These are phyloP conservation scores for Agrypnia vestita DNA, from an alignment of 1,140 invertebrate genomes.

Conservation along the genomic window DNA sequence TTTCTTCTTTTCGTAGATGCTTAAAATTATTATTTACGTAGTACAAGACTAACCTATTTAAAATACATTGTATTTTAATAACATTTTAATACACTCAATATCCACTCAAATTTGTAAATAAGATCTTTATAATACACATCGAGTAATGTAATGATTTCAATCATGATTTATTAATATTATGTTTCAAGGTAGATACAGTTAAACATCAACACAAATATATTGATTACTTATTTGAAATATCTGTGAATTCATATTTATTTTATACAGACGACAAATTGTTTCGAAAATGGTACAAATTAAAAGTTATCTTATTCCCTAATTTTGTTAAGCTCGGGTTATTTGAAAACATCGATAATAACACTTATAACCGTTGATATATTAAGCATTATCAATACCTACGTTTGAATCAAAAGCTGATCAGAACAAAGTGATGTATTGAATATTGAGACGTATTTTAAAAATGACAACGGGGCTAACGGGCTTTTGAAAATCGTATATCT, in stretches of 20 bases:
- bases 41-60: background rate
- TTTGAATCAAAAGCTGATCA: too few species aligned
- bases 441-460: too few species aligned
- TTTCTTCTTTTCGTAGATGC: background rate
- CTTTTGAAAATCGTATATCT: background rate
- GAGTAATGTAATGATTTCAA: too few species aligned
- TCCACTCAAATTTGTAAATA: too few species aligned
- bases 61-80: constrained; percentile 12
- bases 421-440: too few species aligned
- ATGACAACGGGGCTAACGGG: too few species aligned
- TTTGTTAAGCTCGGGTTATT: constrained; percentile 18
- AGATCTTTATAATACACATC: too few species aligned
- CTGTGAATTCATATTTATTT: constrained; percentile 3
- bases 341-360: background rate
- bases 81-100: background rate
- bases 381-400: too few species aligned
- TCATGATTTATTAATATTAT: background rate
- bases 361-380: too few species aligned
- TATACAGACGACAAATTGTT: constrained; percentile 33
- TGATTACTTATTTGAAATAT: constrained; percentile 1
- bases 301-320: background rate
- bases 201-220: constrained; percentile 2
- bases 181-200: too few species aligned
- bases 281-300: background rate
- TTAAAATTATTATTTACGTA: background rate